A percentile compares a stretch with the other conserved stretches of the same genome.
phyloP scores from a whole-genome alignment of 1,140 invertebrate species.

The Charaxes varanes region DNA sequence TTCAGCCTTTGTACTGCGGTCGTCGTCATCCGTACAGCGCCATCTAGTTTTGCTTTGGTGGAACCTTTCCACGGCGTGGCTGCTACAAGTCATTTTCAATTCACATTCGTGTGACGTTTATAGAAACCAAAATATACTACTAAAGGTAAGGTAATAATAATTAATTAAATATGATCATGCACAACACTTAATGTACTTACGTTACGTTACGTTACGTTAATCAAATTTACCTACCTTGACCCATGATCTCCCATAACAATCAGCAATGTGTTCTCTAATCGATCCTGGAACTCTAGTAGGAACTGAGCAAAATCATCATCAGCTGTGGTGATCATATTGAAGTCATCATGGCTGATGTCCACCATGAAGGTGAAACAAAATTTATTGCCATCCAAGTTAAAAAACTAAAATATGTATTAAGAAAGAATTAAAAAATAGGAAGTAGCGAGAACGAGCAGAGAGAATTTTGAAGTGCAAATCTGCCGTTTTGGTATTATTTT shows the following conservation, averaged over 20 bases:
- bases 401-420: slow-evolving; percentile 67
- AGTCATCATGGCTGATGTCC: slow-evolving; percentile 92
- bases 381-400: slow-evolving; percentile 75
- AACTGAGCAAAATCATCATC: slow-evolving; percentile 84
- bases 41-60: too few relatives aligned
- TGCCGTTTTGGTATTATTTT: too few relatives aligned
- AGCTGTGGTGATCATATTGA: slow-evolving; percentile 83
- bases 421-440: background rate
- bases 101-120: too few relatives aligned
- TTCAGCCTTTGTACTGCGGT: too few relatives aligned
- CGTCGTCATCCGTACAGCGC: too few relatives aligned
- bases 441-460: too few relatives aligned
- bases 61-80: too few relatives aligned
- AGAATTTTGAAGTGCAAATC: too few relatives aligned
- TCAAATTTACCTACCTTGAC: slow-evolving; percentile 82
- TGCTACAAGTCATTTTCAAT: too few relatives aligned
- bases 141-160: background rate
- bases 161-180: too few relatives aligned
- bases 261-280: slow-evolving; percentile 86
- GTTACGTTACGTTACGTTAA: too few relatives aligned
- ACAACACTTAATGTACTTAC: too few relatives aligned
- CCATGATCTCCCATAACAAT: slow-evolving; percentile 94
- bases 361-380: slow-evolving; percentile 92
- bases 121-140: background rate
- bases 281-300: slow-evolving; percentile 76